Conservation (phyloP, 2,888 invertebrate genomes). For the Xylota segnis region DNA sequence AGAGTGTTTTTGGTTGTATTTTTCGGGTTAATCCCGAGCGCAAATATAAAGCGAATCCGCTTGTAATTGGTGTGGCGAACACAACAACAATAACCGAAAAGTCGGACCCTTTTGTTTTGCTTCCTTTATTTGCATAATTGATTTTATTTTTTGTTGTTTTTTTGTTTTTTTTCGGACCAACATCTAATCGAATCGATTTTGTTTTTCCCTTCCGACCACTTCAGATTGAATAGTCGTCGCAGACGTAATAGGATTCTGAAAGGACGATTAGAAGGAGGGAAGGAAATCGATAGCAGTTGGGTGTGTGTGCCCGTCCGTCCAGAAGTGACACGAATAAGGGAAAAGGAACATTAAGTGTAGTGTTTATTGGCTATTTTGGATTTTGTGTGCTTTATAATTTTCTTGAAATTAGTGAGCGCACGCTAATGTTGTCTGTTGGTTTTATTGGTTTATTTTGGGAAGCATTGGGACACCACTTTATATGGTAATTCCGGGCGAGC, state of each 20-base stretch:
- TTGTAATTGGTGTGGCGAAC: not conserved
- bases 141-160: not conserved
- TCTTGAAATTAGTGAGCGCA: not conserved
- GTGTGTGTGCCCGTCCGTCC: not conserved
- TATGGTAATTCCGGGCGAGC: not conserved
- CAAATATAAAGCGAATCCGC: not conserved
- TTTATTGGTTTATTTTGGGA: not conserved
- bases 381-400: not conserved
- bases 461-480: not conserved
- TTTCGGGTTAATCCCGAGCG: slow-evolving; percentile 8
- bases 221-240: not conserved
- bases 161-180: not conserved
- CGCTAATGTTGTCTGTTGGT: not conserved
- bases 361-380: not conserved
- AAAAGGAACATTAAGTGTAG: not conserved
- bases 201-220: not conserved
- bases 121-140: slow-evolving; percentile 18
- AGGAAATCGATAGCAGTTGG: not conserved
- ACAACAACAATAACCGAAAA: not conserved
- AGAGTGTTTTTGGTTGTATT: slow-evolving; percentile 7
- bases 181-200: slow-evolving; percentile 11
- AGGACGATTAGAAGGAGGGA: not conserved
- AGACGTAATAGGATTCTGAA: not conserved
- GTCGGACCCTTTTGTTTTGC: not conserved
- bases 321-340: not conserved